phyloP scores from a whole-genome alignment of 1,140 invertebrate species.

The Arctopsyche grandis region DNA sequence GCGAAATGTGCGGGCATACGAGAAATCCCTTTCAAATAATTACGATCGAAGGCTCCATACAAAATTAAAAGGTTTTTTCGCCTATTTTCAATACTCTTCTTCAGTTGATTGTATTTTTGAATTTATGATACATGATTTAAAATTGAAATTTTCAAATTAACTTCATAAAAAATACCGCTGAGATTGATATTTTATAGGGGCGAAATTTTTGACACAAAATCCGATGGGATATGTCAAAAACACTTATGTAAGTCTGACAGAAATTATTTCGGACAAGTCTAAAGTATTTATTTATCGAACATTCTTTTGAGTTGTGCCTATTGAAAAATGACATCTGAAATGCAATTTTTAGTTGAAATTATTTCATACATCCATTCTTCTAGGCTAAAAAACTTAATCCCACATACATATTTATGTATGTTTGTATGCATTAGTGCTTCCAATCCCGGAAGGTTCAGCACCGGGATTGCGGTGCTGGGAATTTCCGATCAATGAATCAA shows the following conservation, averaged over 20 bases:
- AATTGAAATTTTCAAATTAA: not conserved
- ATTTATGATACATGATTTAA: not conserved
- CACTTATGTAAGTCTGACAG: slow-evolving; percentile 3
- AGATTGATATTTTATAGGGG: not conserved
- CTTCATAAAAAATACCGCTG: not conserved
- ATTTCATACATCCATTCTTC: too few relatives aligned
- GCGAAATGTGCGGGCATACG: slow-evolving; percentile 9
- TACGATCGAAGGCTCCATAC: not conserved
- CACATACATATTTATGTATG: too few relatives aligned
- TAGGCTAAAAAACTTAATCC: too few relatives aligned
- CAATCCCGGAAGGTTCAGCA: too few relatives aligned
- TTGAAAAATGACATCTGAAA: not conserved
- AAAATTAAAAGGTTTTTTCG: not conserved
- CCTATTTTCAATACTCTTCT: not conserved
- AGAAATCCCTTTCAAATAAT: slow-evolving; percentile 18
- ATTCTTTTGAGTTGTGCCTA: not conserved
- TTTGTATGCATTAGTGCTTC: too few relatives aligned
- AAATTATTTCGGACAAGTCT: not conserved
- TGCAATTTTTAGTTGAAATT: too few relatives aligned
- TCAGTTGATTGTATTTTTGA: not conserved
- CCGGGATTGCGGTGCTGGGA: too few relatives aligned
- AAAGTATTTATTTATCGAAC: not conserved
- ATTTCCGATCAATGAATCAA: too few relatives aligned
- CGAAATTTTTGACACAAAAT: slow-evolving; percentile 23
- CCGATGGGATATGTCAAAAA: slow-evolving; percentile 38